Evolutionary conservation across 2,888 invertebrate genomes (phyloP).

Genomic region (Melinaea marsaeus): DNA sequence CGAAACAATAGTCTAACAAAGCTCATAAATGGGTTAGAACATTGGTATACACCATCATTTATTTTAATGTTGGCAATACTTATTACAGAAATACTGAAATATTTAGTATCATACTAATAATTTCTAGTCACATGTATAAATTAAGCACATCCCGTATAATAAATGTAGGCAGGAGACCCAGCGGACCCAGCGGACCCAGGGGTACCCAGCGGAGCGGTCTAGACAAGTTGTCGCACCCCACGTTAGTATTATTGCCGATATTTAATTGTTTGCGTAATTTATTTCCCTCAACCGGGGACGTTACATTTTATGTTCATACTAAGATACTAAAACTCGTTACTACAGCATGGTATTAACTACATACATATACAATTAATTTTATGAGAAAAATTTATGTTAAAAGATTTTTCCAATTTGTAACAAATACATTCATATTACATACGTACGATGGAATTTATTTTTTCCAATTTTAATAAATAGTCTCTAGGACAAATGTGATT

Average conservation of each 20-base stretch:
- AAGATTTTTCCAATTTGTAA: too few relatives aligned
- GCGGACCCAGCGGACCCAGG: slow-evolving; percentile 52
- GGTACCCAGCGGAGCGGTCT: slow-evolving; percentile 58
- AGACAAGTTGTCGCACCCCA: slow-evolving; percentile 78
- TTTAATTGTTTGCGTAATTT: slow-evolving; percentile 79
- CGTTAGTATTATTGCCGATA: slow-evolving; percentile 76
- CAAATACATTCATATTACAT: too few relatives aligned
- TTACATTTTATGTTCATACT: slow-evolving; percentile 43
- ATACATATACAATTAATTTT: neutral
- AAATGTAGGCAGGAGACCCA: slow-evolving; percentile 45
- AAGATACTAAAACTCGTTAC: slow-evolving; percentile 30
- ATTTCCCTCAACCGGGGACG: slow-evolving; percentile 59
- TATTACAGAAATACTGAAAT: neutral
- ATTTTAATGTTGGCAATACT: too few relatives aligned
- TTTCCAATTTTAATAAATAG: too few relatives aligned
- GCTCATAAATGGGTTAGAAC: too few relatives aligned
- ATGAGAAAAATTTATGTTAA: neutral
- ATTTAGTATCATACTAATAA: neutral
- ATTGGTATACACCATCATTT: too few relatives aligned
- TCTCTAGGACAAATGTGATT: too few relatives aligned
- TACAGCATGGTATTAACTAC: neutral
- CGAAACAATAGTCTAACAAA: too few relatives aligned
- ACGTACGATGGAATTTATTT: too few relatives aligned
- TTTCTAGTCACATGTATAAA: neutral
- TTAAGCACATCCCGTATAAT: slow-evolving; percentile 30